Percentiles rank a stretch among this genome's conserved stretches.
These are phyloP conservation scores for Gymnodraco acuticeps DNA, from an alignment of 2,797 vertebrate genomes.

Conservation along the genomic window DNA sequence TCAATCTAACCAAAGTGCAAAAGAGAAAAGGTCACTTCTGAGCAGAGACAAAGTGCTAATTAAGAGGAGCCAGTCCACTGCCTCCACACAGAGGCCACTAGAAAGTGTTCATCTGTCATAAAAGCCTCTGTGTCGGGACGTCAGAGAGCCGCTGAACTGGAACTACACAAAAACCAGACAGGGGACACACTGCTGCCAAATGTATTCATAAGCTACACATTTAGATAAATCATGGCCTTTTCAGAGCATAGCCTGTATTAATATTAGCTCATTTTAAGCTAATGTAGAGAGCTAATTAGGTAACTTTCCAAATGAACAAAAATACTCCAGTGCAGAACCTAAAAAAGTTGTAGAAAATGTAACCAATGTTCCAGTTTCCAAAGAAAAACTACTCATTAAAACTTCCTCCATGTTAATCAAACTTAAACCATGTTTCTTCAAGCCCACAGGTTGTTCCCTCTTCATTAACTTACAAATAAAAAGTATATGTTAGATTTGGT, in stretches of 20 bases:
- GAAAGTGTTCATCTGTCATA: slow-evolving; percentile 65
- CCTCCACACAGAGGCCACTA: slow-evolving; percentile 62
- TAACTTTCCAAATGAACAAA: not conserved
- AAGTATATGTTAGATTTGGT: too few species aligned
- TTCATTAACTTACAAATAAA: too few species aligned
- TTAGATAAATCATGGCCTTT: slow-evolving; percentile 31
- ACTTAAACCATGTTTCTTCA: not conserved
- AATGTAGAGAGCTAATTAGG: not conserved
- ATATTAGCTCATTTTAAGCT: slow-evolving; percentile 2
- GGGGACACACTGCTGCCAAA: slow-evolving; percentile 21
- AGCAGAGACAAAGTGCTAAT: slow-evolving; percentile 76
- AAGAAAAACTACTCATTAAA: not conserved
- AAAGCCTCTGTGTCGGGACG: slow-evolving; percentile 52
- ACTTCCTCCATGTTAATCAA: too few species aligned
- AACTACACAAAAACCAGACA: slow-evolving; percentile 45
- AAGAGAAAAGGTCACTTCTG: slow-evolving; percentile 60
- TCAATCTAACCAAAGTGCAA: slow-evolving; percentile 46
- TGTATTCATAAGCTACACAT: slow-evolving; percentile 49
- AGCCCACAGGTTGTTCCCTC: too few species aligned
- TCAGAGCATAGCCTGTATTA: not conserved
- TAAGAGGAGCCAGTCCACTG: slow-evolving; percentile 72
- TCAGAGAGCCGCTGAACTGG: slow-evolving; percentile 49
- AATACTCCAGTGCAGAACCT: not conserved
- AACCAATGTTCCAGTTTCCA: not conserved
- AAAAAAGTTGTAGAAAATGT: not conserved